Base-by-base conservation (phyloP, 2,888 invertebrate genomes). In the Platerodrilus igneus region DNA sequence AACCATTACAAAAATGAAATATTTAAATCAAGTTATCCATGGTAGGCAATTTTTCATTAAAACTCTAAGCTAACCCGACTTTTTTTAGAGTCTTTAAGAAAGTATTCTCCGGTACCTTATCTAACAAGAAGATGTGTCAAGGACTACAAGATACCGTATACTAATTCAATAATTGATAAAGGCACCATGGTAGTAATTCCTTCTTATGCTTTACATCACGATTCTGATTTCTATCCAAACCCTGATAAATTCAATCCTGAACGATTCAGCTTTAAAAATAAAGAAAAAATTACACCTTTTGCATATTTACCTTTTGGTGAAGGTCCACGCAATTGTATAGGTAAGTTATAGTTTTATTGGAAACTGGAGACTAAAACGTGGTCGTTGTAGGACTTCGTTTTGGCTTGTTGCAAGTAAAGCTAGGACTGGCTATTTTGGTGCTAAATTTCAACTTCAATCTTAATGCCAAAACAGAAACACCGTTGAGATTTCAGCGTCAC, bases 11-110 rank as follows among this genome's bases (percentile, higher is more conserved):
- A 74, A 75, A 45, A 73, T 78, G 75, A 60, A 66, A 0, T 78
- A 78, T 51, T 57, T 78, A 46, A 75, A 76, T 47, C 73, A 74
- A 69, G 66, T 76, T 6, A 55, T 77, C 4, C 70, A 73, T 45
- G 76, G 76, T 76, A 54, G 46, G 42, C 26, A 17, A 37, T n/a
- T 3, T 31, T 11, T 8, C n/a, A 10, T 16, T n/a, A 5, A 23
- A 9, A 8, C n/a, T 10, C 9, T 37, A 13, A 11, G 7, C 15
- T 19, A 19, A 9, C 23, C 22, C 22, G 2, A 13, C 34, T 37
- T 35, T 10, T 57, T 49, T 28, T 52, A 62, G 68, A 69, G 53
- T 61, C 64, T 2, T 48, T 68, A 13, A 50, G 69, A 10, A 53
- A 58, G 25, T 62, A 62, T 37, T 63, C 68, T 2, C 58, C 64